These are phyloP conservation scores for Chydorus sphaericus DNA, from an alignment of 2,888 invertebrate genomes.

Conservation along the genomic window DNA sequence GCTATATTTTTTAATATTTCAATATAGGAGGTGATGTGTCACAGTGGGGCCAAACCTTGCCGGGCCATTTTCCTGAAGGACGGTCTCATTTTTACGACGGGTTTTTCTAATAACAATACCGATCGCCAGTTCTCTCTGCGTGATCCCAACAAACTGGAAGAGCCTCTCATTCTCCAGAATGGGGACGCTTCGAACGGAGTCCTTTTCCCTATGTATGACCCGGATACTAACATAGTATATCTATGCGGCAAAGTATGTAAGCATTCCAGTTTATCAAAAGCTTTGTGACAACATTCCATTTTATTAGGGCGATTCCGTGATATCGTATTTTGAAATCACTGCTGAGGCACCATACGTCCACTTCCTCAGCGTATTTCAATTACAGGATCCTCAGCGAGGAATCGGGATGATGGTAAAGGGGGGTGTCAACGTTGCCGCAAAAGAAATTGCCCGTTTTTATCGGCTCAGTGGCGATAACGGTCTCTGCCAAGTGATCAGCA, in stretches of 20 bases:
- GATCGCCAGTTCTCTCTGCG: slow-evolving; percentile 94
- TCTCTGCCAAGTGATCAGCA: slow-evolving; percentile 85
- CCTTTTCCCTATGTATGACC: slow-evolving; percentile 91
- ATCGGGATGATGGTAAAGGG: slow-evolving; percentile 96
- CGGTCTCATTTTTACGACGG: slow-evolving; percentile 84
- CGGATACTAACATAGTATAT: slow-evolving; percentile 86
- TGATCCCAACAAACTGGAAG: slow-evolving; percentile 68
- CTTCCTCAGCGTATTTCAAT: slow-evolving; percentile 93
- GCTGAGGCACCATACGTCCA: slow-evolving; percentile 88
- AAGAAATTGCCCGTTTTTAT: slow-evolving; percentile 91
- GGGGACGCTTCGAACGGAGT: slow-evolving; percentile 91
- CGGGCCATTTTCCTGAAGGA: slow-evolving; percentile 79
- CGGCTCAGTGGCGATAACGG: slow-evolving; percentile 87
- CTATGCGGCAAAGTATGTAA: slow-evolving; percentile 74
- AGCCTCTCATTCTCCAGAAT: slow-evolving; percentile 84
- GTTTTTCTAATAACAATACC: slow-evolving; percentile 94
- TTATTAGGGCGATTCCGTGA: slow-evolving; percentile 75
- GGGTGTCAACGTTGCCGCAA: slow-evolving; percentile 82
- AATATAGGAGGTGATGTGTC: slow-evolving; percentile 59
- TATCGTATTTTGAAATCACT: slow-evolving; percentile 88
- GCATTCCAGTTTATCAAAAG: neutral
- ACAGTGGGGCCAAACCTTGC: slow-evolving; percentile 85
- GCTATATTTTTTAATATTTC: too few relatives aligned
- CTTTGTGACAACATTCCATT: neutral
- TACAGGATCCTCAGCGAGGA: slow-evolving; percentile 93